A percentile compares a stretch with the other conserved stretches of the same genome.
These are phyloP conservation scores for Sylvia borin DNA, from an alignment of 2,797 vertebrate genomes.

Conservation along the genomic window DNA sequence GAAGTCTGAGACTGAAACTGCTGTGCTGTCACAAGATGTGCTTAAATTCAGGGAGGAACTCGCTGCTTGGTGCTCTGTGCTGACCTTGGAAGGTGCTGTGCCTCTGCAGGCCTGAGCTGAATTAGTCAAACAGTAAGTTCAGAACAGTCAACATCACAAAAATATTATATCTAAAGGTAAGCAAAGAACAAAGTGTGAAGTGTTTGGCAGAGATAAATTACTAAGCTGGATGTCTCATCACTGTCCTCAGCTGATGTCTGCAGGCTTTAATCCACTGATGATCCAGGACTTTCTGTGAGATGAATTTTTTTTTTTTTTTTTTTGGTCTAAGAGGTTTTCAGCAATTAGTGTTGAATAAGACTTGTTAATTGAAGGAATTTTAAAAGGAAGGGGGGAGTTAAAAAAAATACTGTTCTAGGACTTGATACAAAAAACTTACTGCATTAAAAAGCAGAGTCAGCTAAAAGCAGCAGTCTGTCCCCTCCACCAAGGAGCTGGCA, in stretches of 20 bases:
- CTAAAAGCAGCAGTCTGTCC: neutral
- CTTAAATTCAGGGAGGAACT: neutral
- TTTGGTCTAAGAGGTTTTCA: neutral
- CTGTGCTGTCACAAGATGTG: neutral
- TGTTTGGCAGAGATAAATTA: neutral
- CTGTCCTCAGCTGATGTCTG: neutral
- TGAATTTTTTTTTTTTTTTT: neutral
- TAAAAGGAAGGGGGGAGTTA: rapidly evolving
- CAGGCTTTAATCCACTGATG: neutral
- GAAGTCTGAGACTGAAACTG: neutral
- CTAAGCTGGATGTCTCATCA: neutral
- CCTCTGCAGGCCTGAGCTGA: neutral
- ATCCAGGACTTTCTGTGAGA: neutral
- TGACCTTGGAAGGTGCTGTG: neutral
- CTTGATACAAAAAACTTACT: neutral
- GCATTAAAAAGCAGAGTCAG: neutral
- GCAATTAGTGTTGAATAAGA: neutral
- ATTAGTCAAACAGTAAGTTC: neutral
- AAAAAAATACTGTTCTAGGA: neutral
- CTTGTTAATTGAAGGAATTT: neutral
- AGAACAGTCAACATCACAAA: neutral
- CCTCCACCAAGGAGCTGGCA: neutral
- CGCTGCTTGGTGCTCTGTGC: neutral
- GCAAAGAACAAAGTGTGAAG: neutral
- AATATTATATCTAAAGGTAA: neutral